A percentile compares a stretch with the other conserved stretches of the same genome.
Conservation (phyloP, 1,140 invertebrate species). For the Neodiprion pinetum region DNA sequence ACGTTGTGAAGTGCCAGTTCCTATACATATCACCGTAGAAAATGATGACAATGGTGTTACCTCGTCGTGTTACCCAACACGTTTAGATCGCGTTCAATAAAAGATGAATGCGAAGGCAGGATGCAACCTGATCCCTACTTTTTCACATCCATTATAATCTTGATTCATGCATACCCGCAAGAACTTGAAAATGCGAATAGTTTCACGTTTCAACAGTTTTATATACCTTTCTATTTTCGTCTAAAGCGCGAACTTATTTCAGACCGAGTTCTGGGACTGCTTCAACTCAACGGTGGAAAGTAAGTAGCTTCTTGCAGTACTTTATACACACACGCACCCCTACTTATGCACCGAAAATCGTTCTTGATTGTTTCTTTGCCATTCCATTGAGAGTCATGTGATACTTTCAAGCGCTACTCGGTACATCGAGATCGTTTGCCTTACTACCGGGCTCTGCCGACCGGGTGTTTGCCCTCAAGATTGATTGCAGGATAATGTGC, state of each 20-base stretch:
- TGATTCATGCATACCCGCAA: background rate
- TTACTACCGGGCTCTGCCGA: background rate
- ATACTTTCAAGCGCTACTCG: background rate
- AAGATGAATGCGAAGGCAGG: background rate
- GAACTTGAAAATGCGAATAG: constrained; percentile 19
- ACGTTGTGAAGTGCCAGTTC: background rate
- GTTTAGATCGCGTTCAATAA: background rate
- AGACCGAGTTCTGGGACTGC: constrained; percentile 48
- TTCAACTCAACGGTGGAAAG: constrained; percentile 42
- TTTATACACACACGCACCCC: background rate
- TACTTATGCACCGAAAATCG: background rate
- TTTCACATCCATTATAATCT: background rate
- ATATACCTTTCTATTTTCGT: background rate
- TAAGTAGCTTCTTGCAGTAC: constrained; percentile 16
- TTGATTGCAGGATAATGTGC: background rate
- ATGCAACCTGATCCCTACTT: background rate
- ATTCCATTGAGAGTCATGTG: background rate
- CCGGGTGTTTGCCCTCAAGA: constrained; percentile 2
- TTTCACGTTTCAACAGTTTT: constrained; percentile 22
- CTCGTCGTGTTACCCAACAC: constrained; percentile 1
- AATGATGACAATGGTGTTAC: constrained; percentile 9
- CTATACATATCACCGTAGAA: background rate
- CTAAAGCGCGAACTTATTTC: constrained; percentile 17
- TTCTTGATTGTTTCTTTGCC: constrained; percentile 4
- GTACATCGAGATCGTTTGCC: background rate